Conservation (phyloP, 1,140 invertebrate genomes). For the Caenorhabditis briggsae region DNA sequence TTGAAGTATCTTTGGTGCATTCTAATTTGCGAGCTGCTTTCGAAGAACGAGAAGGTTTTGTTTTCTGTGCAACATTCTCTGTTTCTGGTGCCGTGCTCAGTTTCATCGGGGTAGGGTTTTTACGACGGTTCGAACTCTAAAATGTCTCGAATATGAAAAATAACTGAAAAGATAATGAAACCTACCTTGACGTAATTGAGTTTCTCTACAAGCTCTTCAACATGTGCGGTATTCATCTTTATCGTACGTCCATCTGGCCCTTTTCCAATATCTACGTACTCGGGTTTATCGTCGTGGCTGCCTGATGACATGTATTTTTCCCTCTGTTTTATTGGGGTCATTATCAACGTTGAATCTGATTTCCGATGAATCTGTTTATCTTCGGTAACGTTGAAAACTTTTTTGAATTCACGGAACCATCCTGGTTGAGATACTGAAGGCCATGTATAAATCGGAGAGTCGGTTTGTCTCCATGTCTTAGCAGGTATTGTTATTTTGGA, state of each 20-base stretch:
- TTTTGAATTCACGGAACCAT: conserved; percentile 1
- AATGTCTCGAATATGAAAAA: neutral
- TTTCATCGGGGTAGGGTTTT: conserved; percentile 34
- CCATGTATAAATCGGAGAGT: neutral
- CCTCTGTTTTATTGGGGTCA: neutral
- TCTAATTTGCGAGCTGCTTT: conserved; percentile 2
- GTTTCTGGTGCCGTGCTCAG: neutral
- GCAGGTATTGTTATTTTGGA: neutral
- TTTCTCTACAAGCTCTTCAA: neutral
- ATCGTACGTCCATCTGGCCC: conserved; percentile 7
- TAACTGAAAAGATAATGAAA: neutral
- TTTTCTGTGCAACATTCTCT: too few relatives aligned
- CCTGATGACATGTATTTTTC: neutral
- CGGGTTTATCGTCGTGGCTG: neutral
- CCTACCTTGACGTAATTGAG: neutral
- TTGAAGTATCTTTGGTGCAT: neutral
- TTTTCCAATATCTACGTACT: neutral
- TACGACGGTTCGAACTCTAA: neutral
- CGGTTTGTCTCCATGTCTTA: neutral
- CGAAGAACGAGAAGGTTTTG: neutral
- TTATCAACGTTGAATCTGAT: neutral
- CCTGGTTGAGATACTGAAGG: neutral
- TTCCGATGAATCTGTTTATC: neutral
- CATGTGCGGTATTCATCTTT: neutral
- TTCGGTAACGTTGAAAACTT: conserved; percentile 5